Conservation (phyloP, 2,797 vertebrate species). For the Cossypha niveicapilla region DNA sequence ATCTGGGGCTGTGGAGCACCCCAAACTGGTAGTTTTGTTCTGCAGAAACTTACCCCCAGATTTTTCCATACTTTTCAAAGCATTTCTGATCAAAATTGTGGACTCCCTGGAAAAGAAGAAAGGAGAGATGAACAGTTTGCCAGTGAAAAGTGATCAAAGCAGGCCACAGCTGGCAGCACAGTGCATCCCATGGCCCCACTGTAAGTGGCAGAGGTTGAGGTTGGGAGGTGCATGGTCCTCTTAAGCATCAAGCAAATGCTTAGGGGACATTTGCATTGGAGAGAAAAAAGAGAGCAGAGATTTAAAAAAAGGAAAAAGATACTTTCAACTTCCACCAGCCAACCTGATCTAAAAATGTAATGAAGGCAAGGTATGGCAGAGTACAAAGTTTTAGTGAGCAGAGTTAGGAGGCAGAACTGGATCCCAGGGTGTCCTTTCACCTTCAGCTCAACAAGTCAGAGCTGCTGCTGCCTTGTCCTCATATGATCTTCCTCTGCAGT, state of each 20-base stretch:
- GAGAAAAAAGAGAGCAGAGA: background rate
- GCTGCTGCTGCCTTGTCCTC: background rate
- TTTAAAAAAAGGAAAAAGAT: background rate
- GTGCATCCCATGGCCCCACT: background rate
- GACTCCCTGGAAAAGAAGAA: slow-evolving; percentile 29
- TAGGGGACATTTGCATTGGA: background rate
- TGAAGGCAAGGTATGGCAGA: background rate
- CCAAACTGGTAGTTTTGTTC: background rate
- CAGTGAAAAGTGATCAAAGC: background rate
- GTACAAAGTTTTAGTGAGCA: background rate
- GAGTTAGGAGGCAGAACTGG: background rate
- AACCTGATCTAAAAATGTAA: background rate
- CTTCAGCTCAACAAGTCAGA: background rate
- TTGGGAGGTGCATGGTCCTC: background rate
- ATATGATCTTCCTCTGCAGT: background rate
- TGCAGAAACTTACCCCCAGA: slow-evolving; percentile 58
- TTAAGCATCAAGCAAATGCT: background rate
- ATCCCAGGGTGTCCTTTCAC: background rate
- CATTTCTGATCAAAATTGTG: slow-evolving; percentile 23
- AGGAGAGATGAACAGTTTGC: background rate
- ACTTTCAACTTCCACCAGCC: background rate
- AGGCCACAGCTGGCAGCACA: background rate
- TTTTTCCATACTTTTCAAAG: slow-evolving; percentile 60
- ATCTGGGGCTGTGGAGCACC: background rate
- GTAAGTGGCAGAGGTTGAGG: background rate